These are phyloP conservation scores for Phaethornis superciliosus DNA, from an alignment of 2,113 vertebrate genomes.

Conservation along the genomic window DNA sequence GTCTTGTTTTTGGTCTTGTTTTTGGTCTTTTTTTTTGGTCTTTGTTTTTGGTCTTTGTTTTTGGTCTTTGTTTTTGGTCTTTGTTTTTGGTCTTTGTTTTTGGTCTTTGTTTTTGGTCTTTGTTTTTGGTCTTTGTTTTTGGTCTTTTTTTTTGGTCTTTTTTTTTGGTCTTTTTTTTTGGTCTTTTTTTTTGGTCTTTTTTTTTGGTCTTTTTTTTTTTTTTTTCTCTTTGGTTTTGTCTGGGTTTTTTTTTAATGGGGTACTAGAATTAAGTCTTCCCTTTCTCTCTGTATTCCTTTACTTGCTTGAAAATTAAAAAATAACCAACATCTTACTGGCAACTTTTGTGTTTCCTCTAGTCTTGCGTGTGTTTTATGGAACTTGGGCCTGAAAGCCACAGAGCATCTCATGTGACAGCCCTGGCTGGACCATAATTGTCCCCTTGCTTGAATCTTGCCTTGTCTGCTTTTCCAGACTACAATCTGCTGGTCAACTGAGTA, in stretches of 20 bases:
- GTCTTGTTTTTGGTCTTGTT: too few species aligned
- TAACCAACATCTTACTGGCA: background rate
- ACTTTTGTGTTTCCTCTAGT: background rate
- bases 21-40: too few species aligned
- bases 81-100: too few species aligned
- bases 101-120: too few species aligned
- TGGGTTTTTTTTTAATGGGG: background rate
- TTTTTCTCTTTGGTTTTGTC: too few species aligned
- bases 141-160: too few species aligned
- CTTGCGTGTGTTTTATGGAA: background rate
- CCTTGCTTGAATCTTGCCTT: background rate
- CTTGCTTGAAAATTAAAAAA: background rate
- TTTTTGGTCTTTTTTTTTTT: too few species aligned
- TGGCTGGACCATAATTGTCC: background rate
- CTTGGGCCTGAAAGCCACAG: background rate
- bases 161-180: too few species aligned
- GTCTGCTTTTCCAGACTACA: background rate
- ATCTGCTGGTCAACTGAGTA: background rate
- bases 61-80: too few species aligned
- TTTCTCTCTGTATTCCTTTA: background rate
- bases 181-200: too few species aligned
- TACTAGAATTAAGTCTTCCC: background rate
- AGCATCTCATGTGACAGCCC: accelerated
- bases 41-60: too few species aligned
- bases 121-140: too few species aligned